Evolutionary conservation across 2,797 vertebrate species (phyloP).

Genomic region (Adrianichthys oophorus): DNA sequence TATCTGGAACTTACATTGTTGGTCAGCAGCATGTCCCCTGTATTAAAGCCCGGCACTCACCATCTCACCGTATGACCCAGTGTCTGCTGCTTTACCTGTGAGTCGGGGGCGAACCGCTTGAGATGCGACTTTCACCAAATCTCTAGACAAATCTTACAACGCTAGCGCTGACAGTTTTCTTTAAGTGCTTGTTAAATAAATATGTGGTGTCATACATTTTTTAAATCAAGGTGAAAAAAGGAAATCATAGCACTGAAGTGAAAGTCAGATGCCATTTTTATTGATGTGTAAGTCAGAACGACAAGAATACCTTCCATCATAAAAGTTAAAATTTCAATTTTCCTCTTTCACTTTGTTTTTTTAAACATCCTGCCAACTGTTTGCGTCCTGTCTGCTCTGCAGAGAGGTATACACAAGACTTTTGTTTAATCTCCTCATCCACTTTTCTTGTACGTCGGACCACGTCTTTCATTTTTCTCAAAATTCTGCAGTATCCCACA

Average conservation of each 20-base stretch:
- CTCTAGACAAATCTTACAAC: conserved; percentile 71
- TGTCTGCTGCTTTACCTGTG: conserved; percentile 46
- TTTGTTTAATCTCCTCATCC: conserved; percentile 58
- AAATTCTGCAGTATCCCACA: conserved; percentile 67
- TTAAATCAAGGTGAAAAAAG: conserved; percentile 51
- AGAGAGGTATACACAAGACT: conserved; percentile 20
- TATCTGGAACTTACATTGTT: conserved; percentile 42
- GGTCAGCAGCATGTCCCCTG: conserved; percentile 38
- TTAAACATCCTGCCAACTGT: conserved; percentile 10
- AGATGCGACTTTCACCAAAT: conserved; percentile 30
- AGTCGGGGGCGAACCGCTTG: conserved; percentile 51
- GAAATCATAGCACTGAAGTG: conserved; percentile 18
- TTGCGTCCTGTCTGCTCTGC: neutral
- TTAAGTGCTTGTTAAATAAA: conserved; percentile 72
- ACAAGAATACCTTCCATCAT: conserved; percentile 4
- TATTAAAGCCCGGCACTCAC: conserved; percentile 49
- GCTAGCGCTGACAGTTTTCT: conserved; percentile 55
- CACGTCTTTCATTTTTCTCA: conserved; percentile 45
- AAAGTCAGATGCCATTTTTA: conserved; percentile 31
- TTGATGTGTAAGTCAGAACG: conserved; percentile 5
- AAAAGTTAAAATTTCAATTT: conserved; percentile 12
- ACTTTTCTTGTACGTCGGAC: conserved; percentile 57
- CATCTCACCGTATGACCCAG: conserved; percentile 50
- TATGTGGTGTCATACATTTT: conserved; percentile 48
- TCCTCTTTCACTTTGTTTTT: conserved; percentile 17